phyloP scores from a whole-genome alignment of 2,797 vertebrate species.

The Potorous gilbertii region DNA sequence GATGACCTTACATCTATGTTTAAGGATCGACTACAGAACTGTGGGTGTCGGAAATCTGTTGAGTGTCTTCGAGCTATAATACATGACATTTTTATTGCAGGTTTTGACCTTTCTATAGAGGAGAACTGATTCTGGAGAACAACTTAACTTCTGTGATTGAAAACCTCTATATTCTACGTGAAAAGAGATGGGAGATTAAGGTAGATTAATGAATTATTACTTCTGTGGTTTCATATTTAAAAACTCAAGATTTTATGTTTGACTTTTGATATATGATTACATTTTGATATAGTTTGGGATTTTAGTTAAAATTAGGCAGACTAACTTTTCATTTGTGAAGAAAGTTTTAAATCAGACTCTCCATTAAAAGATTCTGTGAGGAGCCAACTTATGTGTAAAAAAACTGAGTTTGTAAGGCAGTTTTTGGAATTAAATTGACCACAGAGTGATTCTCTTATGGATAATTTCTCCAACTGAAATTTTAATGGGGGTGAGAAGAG shows the following conservation, averaged over 20 bases:
- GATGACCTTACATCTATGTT: constrained; percentile 82
- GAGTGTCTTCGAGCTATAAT: constrained; percentile 83
- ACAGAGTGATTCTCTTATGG: constrained; percentile 68
- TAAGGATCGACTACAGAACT: constrained; percentile 83
- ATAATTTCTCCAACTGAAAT: constrained; percentile 68
- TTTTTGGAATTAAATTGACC: constrained; percentile 67
- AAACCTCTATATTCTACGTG: constrained; percentile 73
- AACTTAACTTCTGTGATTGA: constrained; percentile 82
- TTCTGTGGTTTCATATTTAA: constrained; percentile 69
- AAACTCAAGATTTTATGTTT: background rate
- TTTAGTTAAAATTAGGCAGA: constrained; percentile 68
- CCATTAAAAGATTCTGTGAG: background rate
- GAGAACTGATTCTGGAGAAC: constrained; percentile 84
- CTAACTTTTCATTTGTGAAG: constrained; percentile 67
- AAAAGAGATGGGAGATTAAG: constrained; percentile 82
- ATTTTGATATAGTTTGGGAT: constrained; percentile 65
- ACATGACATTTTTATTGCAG: constrained; percentile 88
- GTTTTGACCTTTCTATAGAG: constrained; percentile 85
- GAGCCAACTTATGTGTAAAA: background rate
- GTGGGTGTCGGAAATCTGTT: constrained; percentile 84
- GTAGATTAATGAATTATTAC: constrained; percentile 81
- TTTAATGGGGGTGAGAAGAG: background rate
- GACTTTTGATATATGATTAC: constrained; percentile 65
- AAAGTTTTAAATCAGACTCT: constrained; percentile 68
- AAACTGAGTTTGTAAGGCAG: constrained; percentile 68